These are phyloP conservation scores for Heterodera carotae DNA, from an alignment of 1,140 invertebrate species.

Conservation along the genomic window DNA sequence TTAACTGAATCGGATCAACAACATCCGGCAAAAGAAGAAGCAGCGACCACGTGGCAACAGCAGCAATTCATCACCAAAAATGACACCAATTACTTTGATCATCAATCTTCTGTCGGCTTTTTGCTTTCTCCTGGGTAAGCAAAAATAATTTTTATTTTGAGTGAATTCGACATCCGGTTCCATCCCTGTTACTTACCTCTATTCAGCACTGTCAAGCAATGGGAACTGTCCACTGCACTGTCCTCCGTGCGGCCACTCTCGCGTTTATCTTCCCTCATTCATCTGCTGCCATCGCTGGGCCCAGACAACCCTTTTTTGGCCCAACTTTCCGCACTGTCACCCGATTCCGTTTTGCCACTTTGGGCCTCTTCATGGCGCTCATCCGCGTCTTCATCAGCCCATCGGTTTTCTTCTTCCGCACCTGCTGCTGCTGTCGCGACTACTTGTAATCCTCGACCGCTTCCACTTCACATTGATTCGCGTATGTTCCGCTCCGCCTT, in stretches of 20 bases:
- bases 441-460: neutral
- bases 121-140: constrained; percentile 5
- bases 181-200: neutral
- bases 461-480: neutral
- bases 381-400: neutral
- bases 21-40: neutral
- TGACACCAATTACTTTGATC: neutral
- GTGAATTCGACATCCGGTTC: neutral
- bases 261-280: constrained; percentile 1
- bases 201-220: constrained; percentile 15
- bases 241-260: constrained; percentile 6
- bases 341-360: neutral
- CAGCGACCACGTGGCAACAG: neutral
- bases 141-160: too few species aligned
- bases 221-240: constrained; percentile 2
- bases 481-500: neutral
- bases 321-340: neutral
- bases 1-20: neutral
- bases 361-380: neutral
- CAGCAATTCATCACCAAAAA: neutral
- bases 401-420: neutral
- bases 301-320: neutral
- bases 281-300: constrained; percentile 13
- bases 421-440: too few species aligned
- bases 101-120: constrained; percentile 12